These are phyloP conservation scores for Eueides isabella DNA, from an alignment of 1,140 invertebrate genomes.

Conservation along the genomic window DNA sequence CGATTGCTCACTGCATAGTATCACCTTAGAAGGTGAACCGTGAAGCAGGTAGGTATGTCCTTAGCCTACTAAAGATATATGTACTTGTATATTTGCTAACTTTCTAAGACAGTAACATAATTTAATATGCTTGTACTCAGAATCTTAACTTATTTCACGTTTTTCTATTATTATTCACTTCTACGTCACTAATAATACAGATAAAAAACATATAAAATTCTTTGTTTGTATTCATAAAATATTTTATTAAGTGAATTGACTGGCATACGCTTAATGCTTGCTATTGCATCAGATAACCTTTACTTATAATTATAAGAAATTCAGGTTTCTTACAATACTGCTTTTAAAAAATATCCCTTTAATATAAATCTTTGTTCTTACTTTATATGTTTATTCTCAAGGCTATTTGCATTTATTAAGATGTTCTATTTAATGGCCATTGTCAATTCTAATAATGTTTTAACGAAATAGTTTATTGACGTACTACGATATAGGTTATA, in stretches of 20 bases:
- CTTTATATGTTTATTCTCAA: not conserved
- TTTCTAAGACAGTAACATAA: slow-evolving; percentile 34
- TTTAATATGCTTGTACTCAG: not conserved
- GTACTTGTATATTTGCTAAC: slow-evolving; percentile 36
- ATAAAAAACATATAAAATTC: not conserved
- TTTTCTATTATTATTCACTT: not conserved
- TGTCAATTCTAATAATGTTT: slow-evolving; percentile 42
- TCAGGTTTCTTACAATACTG: not conserved
- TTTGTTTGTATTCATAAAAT: not conserved
- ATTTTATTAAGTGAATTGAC: slow-evolving; percentile 2
- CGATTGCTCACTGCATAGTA: slow-evolving; percentile 25
- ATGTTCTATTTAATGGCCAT: slow-evolving; percentile 27
- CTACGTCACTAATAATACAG: not conserved
- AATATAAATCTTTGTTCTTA: not conserved
- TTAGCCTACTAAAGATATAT: slow-evolving; percentile 42
- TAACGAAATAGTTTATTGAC: slow-evolving; percentile 53
- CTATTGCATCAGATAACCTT: slow-evolving; percentile 10
- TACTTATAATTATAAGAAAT: slow-evolving; percentile 8
- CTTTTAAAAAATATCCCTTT: not conserved
- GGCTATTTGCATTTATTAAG: not conserved
- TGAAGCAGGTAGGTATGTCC: slow-evolving; percentile 31
- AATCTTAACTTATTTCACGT: not conserved
- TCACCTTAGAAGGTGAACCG: slow-evolving; percentile 24
- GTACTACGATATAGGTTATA: slow-evolving; percentile 19
- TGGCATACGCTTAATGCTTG: not conserved